Base-by-base conservation (phyloP, 2,888 invertebrate species). In the Hedychridium roseum region DNA sequence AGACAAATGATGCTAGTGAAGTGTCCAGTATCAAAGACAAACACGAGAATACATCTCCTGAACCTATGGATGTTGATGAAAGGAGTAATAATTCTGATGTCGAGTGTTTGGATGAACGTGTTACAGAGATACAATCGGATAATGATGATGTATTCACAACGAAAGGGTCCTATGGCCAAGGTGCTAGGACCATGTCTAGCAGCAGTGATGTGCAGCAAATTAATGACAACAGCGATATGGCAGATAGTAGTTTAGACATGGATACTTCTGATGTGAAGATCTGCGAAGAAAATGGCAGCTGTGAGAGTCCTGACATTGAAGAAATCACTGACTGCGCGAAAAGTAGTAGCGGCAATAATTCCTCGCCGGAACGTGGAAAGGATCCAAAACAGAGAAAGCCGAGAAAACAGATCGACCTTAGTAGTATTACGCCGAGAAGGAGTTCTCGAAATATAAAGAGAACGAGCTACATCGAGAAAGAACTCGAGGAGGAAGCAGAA, bases 361-460 rank as follows among this genome's bases (percentile, higher is more conserved):
- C 40, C 16, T 57, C 68, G 0, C 49, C 63, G 6, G 66, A 71
- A 9, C 56, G 50, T 9, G 42, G 50, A 5, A 70, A 71, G 43
- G 66, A 66, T 21, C 43, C 60, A 0, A 78, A 77, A 41, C 63
- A 67, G 38, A 77, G 71, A 40, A 78, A 74, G 35, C 55, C 56
- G 16, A 70, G 72, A 28, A 73, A 75, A 39, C 68, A 65, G 50
- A 48, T 72, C 38, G 76, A 74, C 61, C 68, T 74, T 50, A 73
- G 68, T 57, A 79, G 70, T 49, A 73, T 82, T 50, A 81, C 82
- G 9, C 83, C 83, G 1, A 72, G 84, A 49, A 74, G 85, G 50
- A 85, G 85, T 71, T 80, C 83, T 27, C 76, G 86, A 21, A 85
- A 85, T 70, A 71, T 85, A 26, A 84, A 83, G 63, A 86, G 86